phyloP scores from a whole-genome alignment of 92 coral and sea anemone species.

The Zoanthus sociatus region DNA sequence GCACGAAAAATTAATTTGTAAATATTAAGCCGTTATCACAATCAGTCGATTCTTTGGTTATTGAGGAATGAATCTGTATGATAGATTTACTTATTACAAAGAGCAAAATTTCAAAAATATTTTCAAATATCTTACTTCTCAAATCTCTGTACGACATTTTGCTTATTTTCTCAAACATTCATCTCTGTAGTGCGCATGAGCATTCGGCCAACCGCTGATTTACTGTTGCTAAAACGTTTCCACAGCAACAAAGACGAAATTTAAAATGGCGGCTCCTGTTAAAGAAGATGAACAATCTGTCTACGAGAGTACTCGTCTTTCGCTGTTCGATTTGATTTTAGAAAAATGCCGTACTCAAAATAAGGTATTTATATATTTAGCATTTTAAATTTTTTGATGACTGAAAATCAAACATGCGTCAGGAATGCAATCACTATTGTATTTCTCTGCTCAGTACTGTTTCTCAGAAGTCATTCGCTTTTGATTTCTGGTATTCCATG shows the following conservation, averaged over 20 bases:
- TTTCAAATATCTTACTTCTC: conserved; percentile 81
- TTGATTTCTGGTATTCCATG: no score
- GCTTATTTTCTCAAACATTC: conserved; percentile 33
- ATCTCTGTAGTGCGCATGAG: conserved; percentile 75
- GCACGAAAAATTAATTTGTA: conserved; percentile 14
- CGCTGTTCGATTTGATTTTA: conserved; percentile 89
- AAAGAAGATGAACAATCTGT: conserved; percentile 83
- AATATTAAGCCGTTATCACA: background rate
- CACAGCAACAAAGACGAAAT: conserved; percentile 40
- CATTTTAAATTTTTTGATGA: background rate
- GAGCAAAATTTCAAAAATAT: background rate
- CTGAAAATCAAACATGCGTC: background rate
- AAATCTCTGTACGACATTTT: conserved; percentile 98
- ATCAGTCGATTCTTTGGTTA: background rate
- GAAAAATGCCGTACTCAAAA: conserved; percentile 95
- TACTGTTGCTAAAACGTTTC: conserved; percentile 69
- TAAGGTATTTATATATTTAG: conserved; percentile 69
- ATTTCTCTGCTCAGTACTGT: no score
- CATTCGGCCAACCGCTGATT: conserved; percentile 73
- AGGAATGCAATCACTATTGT: background rate
- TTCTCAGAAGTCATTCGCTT: no score
- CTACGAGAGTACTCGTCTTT: conserved; percentile 77
- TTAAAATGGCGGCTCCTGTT: conserved; percentile 90
- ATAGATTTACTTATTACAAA: background rate
- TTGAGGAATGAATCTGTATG: background rate